Percentiles rank a stretch among this genome's conserved stretches.
phyloP scores from a whole-genome alignment of 37 sponge, comb jelly and placozoan species.

The Crambe crambe region DNA sequence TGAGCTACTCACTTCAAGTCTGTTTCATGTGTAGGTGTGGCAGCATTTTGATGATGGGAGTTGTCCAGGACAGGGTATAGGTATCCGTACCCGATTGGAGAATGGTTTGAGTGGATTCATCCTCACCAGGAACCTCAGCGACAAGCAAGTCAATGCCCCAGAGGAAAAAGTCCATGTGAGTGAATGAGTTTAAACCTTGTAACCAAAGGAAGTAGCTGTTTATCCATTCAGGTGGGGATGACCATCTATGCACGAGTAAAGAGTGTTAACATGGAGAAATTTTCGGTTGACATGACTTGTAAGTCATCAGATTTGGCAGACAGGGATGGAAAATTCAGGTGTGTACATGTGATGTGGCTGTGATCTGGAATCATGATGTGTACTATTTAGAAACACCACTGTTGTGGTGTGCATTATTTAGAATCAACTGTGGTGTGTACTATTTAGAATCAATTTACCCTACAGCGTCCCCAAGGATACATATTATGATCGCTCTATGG shows the following conservation, averaged over 20 bases:
- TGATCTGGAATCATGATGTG: not conserved
- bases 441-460: too few species aligned
- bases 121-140: slow-evolving; percentile 91
- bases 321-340: slow-evolving; percentile 76
- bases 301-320: slow-evolving; percentile 87
- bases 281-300: slow-evolving; percentile 93
- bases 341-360: not conserved
- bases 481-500: slow-evolving; percentile 81
- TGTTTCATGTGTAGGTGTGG: slow-evolving; percentile 83
- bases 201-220: too few species aligned
- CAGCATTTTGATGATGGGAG: slow-evolving; percentile 91
- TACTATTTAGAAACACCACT: not conserved
- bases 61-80: slow-evolving; percentile 96
- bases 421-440: not conserved
- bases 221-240: slow-evolving; percentile 87
- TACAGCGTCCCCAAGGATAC: slow-evolving; percentile 75
- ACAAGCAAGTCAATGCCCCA: slow-evolving; percentile 69
- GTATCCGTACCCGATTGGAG: slow-evolving; percentile 82
- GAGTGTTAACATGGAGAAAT: slow-evolving; percentile 88
- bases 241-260: slow-evolving; percentile 86
- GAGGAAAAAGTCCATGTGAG: slow-evolving; percentile 90
- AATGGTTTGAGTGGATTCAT: slow-evolving; percentile 95
- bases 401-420: not conserved
- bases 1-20: not conserved
- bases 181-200: not conserved